Base-by-base conservation (phyloP, 2,113 vertebrate species). In the Salvelinus namaycush region DNA sequence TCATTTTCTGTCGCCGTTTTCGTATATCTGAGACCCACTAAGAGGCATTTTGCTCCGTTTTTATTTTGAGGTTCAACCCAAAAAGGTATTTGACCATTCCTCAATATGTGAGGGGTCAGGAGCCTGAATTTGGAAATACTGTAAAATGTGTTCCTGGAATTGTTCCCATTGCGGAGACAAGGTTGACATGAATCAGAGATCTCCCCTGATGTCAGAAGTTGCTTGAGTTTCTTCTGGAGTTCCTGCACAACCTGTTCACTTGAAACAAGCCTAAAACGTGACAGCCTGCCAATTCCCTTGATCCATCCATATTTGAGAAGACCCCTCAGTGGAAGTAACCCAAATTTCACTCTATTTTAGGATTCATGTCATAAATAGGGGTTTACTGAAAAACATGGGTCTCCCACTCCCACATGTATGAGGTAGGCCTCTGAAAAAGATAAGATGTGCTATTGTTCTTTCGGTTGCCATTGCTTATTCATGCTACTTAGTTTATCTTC, bases 291-390 rank as follows among this genome's bases (percentile, higher is more conserved):
- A 87, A 82, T 86, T 83, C 78, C 69, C 79, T 16, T 54, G 13
- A 83, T 79, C 69, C 80, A 81, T 83, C 80, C 65, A 48, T 62
- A 57, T 75, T 66, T 75, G 72, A 75, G 72, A 81, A 82, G 79
- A 83, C 83, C 76, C 84, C 90, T 87, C 90, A 60, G 84, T 79
- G 87, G 87, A 91, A 82, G 81, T 85, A 88, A 89, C 92, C 89
- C 86, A 92, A 83, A 91, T 90, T 91, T 90, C 79, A 76, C 60
- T 87, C 78, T 83, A 84, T 90, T 90, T 87, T 80, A n/a, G 78
- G 81, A 70, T 67, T 74, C 81, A 85, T 85, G 85, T 90, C 83
- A 86, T 83, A 85, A 86, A 73, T 76, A 79, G 81, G 82, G 81
- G 77, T 73, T 76, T 80, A 34, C 76, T 71, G 79, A 84, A 83